These are phyloP conservation scores for Lacanobia wlatinum DNA, from an alignment of 2,888 invertebrate genomes.

Conservation along the genomic window DNA sequence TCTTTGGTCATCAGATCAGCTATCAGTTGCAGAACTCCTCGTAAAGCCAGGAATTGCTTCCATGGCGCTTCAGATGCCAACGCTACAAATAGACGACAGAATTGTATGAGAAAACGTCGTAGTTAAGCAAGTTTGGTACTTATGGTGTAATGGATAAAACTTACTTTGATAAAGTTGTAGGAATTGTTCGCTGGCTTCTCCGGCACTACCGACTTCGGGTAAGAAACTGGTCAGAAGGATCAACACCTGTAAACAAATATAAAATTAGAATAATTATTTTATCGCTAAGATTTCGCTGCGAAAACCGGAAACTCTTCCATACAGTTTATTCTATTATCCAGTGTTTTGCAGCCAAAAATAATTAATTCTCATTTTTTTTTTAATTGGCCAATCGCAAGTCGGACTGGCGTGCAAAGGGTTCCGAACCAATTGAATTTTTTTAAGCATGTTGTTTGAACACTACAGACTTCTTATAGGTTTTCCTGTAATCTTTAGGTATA, in stretches of 20 bases:
- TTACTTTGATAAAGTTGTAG: constrained; percentile 95
- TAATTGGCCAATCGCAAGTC: too few relatives aligned
- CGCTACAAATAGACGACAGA: constrained; percentile 71
- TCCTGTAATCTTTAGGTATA: too few relatives aligned
- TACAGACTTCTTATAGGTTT: too few relatives aligned
- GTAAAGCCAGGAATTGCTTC: constrained; percentile 97
- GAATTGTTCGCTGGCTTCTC: constrained; percentile 98
- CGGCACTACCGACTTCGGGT: constrained; percentile 96
- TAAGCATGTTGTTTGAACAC: too few relatives aligned
- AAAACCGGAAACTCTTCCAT: too few relatives aligned
- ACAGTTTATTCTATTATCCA: too few relatives aligned
- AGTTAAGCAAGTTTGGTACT: background rate
- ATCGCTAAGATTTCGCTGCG: too few relatives aligned
- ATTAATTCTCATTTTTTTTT: too few relatives aligned
- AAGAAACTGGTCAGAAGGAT: constrained; percentile 97
- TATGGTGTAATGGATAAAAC: constrained; percentile 51
- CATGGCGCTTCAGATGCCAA: constrained; percentile 96
- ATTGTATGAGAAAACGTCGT: background rate
- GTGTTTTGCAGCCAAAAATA: too few relatives aligned
- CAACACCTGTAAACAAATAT: constrained; percentile 90
- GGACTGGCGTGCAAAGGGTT: too few relatives aligned
- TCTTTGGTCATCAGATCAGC: constrained; percentile 97
- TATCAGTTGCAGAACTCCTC: constrained; percentile 95
- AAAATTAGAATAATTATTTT: background rate
- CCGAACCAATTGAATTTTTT: too few relatives aligned